phyloP scores from a whole-genome alignment of 2,888 invertebrate genomes.

The Pseudococcus jackbeardsleyi region DNA sequence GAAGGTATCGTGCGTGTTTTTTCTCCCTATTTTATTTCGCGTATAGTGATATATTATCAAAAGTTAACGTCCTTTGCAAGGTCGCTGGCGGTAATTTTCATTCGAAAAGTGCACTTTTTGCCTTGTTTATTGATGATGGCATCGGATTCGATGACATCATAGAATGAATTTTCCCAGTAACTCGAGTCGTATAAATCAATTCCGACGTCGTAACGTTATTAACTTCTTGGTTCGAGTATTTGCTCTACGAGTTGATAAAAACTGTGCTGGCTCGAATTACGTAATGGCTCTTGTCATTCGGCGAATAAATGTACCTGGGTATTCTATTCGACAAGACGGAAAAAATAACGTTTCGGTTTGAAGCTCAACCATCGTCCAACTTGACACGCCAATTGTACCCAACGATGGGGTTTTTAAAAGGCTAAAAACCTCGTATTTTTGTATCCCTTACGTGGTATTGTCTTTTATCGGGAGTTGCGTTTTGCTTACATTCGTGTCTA shows the following conservation, averaged over 20 bases:
- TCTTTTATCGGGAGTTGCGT: not conserved
- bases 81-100: not conserved
- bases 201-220: not conserved
- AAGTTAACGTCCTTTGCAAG: constrained; percentile 63
- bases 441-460: not conserved
- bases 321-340: not conserved
- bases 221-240: constrained; percentile 12
- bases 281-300: constrained; percentile 9
- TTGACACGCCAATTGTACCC: too few species aligned
- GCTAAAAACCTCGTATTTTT: constrained; percentile 30
- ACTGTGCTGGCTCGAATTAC: not conserved
- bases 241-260: constrained; percentile 15
- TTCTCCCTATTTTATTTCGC: not conserved
- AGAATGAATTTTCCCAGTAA: not conserved
- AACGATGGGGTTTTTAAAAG: not conserved
- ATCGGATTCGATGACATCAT: not conserved
- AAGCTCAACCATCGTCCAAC: too few species aligned
- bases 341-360: not conserved
- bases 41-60: not conserved
- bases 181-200: constrained; percentile 29
- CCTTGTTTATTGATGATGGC: not conserved
- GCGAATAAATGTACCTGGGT: constrained; percentile 22
- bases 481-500: constrained; percentile 13
- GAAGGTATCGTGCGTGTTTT: not conserved
- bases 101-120: not conserved